Percentiles rank a stretch among this genome's conserved stretches.
These are phyloP conservation scores for Pinna nobilis DNA, from an alignment of 1,140 invertebrate genomes.

Conservation along the genomic window DNA sequence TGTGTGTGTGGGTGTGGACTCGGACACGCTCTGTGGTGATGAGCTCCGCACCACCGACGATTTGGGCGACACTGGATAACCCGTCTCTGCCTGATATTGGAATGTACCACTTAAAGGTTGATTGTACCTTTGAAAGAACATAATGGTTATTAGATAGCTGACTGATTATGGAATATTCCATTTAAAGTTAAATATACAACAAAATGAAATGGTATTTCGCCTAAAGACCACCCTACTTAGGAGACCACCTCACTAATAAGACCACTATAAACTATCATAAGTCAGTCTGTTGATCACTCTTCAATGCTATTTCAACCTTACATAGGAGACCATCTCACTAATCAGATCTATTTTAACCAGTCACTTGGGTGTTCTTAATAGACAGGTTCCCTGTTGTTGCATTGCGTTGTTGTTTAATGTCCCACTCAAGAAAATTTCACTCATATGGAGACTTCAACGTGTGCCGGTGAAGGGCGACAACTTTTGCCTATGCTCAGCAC, in stretches of 20 bases:
- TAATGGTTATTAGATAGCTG: not conserved
- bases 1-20: constrained; percentile 95
- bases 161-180: not conserved
- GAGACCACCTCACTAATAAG: too few species aligned
- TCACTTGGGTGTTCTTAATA: too few species aligned
- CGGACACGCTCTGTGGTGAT: constrained; percentile 91
- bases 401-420: too few species aligned
- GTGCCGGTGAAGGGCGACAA: too few species aligned
- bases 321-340: too few species aligned
- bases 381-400: not conserved
- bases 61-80: constrained; percentile 11
- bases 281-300: not conserved
- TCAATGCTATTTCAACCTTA: too few species aligned
- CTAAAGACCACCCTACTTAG: too few species aligned
- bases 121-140: not conserved
- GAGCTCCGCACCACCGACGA: constrained; percentile 79
- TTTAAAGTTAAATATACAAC: not conserved
- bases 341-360: too few species aligned
- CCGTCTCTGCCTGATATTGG: constrained; percentile 2
- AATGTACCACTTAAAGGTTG: constrained; percentile 20
- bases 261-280: too few species aligned
- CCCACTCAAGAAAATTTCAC: too few species aligned
- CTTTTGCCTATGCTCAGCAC: too few species aligned
- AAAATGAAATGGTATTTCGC: not conserved
- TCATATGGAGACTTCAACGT: too few species aligned